Percentiles rank a stretch among this genome's conserved stretches.
Evolutionary conservation across 2,113 vertebrate genomes (phyloP).

Genomic region (Puma concolor): DNA sequence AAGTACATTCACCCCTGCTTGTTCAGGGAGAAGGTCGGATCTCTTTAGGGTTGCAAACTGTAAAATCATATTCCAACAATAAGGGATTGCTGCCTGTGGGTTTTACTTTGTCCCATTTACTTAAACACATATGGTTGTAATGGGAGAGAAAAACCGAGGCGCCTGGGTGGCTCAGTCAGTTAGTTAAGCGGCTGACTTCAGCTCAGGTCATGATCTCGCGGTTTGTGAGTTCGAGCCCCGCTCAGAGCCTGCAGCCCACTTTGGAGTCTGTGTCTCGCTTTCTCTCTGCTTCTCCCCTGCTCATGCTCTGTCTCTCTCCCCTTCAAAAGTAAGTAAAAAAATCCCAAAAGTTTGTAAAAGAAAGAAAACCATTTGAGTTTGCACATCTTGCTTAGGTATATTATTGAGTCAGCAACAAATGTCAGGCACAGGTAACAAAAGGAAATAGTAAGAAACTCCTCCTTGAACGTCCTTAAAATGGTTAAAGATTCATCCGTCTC

Average conservation of each 20-base stretch:
- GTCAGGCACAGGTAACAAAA: conserved; percentile 16
- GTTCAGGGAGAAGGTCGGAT: not conserved
- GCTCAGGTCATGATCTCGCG: too few relatives aligned
- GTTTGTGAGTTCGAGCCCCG: too few relatives aligned
- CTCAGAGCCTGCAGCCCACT: too few relatives aligned
- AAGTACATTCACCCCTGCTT: not conserved
- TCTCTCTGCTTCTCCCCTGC: too few relatives aligned
- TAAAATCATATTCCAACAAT: not conserved
- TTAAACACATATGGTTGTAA: not conserved
- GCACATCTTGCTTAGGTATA: not conserved
- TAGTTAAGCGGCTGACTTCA: too few relatives aligned
- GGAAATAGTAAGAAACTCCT: conserved; percentile 22
- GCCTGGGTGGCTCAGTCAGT: too few relatives aligned
- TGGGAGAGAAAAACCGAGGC: not conserved
- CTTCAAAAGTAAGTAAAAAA: too few relatives aligned
- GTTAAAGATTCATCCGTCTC: conserved; percentile 1
- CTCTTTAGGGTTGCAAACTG: not conserved
- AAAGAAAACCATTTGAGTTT: not conserved
- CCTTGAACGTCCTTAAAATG: not conserved
- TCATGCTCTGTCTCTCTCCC: too few relatives aligned
- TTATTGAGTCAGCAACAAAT: conserved; percentile 6
- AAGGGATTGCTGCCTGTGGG: not conserved
- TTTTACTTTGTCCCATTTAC: not conserved
- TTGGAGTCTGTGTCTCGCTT: too few relatives aligned
- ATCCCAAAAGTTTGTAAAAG: too few relatives aligned